Percentiles rank a stretch among this genome's conserved stretches.
Evolutionary conservation across 2,797 vertebrate genomes (phyloP).

Genomic region (Urocyon cinereoargenteus): DNA sequence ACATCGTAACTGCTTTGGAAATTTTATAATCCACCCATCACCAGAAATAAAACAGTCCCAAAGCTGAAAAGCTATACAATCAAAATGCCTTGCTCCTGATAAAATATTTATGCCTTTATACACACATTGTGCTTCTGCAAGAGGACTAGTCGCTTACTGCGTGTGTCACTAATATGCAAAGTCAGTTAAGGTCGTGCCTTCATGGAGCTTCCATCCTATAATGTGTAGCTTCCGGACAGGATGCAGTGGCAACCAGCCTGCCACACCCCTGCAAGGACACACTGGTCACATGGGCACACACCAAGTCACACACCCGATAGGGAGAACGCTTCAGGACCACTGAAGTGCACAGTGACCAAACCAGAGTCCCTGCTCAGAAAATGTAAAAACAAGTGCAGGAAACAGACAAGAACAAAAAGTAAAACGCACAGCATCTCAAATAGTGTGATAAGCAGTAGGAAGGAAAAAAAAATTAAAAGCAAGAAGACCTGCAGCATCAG

Average conservation of each 20-base stretch:
- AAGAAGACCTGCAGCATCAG: not conserved
- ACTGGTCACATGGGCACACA: accelerated
- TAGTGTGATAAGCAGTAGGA: not conserved
- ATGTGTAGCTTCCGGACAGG: not conserved
- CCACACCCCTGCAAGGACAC: accelerated
- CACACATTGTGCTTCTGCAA: not conserved
- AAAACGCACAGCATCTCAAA: not conserved
- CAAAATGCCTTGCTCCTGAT: not conserved
- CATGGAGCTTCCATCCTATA: accelerated
- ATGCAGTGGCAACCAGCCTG: accelerated
- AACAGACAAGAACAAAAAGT: not conserved
- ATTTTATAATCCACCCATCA: not conserved
- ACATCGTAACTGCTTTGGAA: not conserved
- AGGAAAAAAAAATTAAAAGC: not conserved
- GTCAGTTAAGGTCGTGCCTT: accelerated
- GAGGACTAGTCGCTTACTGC: accelerated
- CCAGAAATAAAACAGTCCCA: not conserved
- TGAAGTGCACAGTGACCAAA: not conserved
- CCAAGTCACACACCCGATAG: no score
- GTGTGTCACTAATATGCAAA: not conserved
- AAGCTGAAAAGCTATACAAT: not conserved
- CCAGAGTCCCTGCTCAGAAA: not conserved
- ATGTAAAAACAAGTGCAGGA: not conserved
- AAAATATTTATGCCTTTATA: not conserved
- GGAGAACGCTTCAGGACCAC: not conserved